Evolutionary conservation across 2,113 vertebrate genomes (phyloP).

Genomic region (Podarcis muralis): DNA sequence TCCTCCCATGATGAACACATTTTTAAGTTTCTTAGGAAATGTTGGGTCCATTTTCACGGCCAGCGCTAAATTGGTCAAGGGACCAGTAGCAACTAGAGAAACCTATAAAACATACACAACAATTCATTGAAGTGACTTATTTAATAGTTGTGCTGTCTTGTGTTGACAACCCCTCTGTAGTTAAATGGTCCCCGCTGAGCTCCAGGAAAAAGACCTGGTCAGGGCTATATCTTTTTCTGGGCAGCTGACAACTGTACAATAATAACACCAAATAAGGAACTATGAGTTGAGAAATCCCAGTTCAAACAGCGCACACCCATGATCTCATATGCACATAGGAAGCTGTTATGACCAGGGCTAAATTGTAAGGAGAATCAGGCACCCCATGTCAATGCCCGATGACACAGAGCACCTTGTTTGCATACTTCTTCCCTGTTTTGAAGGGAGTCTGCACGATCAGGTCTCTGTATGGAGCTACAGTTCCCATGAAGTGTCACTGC

Average conservation of each 20-base stretch:
- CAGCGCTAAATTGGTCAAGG: slow-evolving; percentile 84
- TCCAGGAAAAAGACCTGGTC: background rate
- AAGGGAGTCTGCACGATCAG: background rate
- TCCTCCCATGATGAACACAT: slow-evolving; percentile 86
- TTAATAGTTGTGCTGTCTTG: background rate
- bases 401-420: background rate
- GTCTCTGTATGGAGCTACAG: background rate
- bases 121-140: background rate
- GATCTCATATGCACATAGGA: too few species aligned
- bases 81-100: slow-evolving; percentile 77
- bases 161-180: background rate
- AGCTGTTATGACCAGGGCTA: background rate
- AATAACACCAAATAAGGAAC: background rate
- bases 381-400: background rate
- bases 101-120: slow-evolving; percentile 34
- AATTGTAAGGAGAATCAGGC: background rate
- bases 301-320: background rate
- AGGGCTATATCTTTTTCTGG: background rate
- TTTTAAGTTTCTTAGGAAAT: slow-evolving; percentile 76
- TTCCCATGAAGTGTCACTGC: background rate
- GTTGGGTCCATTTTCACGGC: slow-evolving; percentile 81
- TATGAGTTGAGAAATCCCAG: background rate
- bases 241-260: background rate
- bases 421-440: background rate
- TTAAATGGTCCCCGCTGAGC: background rate